Evolutionary conservation across 2,888 invertebrate species (phyloP).

Genomic region (Leptinotarsa rubiginosa): DNA sequence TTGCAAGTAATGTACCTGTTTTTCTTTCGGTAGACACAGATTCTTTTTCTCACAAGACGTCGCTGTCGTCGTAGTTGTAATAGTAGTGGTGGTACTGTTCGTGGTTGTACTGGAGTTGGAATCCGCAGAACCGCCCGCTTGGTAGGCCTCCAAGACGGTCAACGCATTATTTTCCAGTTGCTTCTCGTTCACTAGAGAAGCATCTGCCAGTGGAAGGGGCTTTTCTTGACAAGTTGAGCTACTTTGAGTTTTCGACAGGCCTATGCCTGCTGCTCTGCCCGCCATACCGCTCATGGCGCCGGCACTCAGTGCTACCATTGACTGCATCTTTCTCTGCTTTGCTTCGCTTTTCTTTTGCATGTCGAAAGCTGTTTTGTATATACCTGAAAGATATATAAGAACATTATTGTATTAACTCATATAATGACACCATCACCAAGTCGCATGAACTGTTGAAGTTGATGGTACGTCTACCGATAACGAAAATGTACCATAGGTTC

Average conservation of each 20-base stretch:
- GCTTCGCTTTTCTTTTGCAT: slow-evolving; percentile 98
- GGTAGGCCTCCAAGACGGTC: slow-evolving; percentile 57
- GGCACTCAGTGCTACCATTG: slow-evolving; percentile 91
- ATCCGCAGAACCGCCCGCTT: slow-evolving; percentile 67
- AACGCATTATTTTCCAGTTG: slow-evolving; percentile 42
- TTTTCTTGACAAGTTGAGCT: slow-evolving; percentile 80
- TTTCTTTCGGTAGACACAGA: slow-evolving; percentile 31
- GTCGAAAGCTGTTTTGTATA: slow-evolving; percentile 96
- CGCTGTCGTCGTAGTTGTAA: slow-evolving; percentile 67
- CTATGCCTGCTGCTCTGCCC: slow-evolving; percentile 87
- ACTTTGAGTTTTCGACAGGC: slow-evolving; percentile 80
- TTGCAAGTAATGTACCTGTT: not conserved
- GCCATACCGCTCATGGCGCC: slow-evolving; percentile 92
- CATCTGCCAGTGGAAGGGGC: slow-evolving; percentile 60
- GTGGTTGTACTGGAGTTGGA: slow-evolving; percentile 73
- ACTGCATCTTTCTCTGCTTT: slow-evolving; percentile 95
- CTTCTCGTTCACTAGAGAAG: slow-evolving; percentile 46
- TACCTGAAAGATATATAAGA: slow-evolving; percentile 61
- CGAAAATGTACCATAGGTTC: too few species aligned
- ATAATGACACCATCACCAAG: too few species aligned
- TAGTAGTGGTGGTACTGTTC: slow-evolving; percentile 71
- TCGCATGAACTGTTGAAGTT: not conserved
- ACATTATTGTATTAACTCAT: too few species aligned
- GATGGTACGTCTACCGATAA: not conserved
- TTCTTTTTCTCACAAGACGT: slow-evolving; percentile 62